A percentile compares a stretch with the other conserved stretches of the same genome.
Conservation (phyloP, 2,113 vertebrate species). For the Cygnus atratus region DNA sequence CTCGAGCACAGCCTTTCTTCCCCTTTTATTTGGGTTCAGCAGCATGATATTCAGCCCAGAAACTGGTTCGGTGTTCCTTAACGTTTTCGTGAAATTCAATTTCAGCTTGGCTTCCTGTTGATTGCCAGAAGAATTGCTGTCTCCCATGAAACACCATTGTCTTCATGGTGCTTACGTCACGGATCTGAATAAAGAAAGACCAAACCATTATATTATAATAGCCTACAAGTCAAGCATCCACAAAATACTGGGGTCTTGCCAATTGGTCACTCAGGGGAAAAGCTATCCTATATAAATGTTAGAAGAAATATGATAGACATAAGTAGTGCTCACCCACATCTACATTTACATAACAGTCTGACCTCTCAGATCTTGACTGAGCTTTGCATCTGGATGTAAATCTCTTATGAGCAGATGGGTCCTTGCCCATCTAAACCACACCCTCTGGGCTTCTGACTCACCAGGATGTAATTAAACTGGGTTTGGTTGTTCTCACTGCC, state of each 20-base stretch:
- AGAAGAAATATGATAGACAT: not conserved
- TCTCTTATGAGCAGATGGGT: not conserved
- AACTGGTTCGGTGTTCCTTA: slow-evolving; percentile 72
- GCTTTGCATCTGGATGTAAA: not conserved
- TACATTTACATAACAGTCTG: not conserved
- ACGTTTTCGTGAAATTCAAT: slow-evolving; percentile 89
- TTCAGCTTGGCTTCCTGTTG: slow-evolving; percentile 88
- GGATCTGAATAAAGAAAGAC: slow-evolving; percentile 77
- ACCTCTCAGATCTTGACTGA: not conserved
- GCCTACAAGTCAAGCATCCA: not conserved
- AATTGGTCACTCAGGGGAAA: not conserved
- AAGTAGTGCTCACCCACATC: not conserved
- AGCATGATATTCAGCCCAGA: slow-evolving; percentile 85
- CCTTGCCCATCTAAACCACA: not conserved
- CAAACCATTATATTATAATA: not conserved
- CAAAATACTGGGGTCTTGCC: not conserved
- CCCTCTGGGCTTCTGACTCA: slow-evolving; percentile 54
- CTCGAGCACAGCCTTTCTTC: not conserved
- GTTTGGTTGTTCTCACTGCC: slow-evolving; percentile 46
- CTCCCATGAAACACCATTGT: slow-evolving; percentile 84
- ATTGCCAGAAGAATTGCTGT: slow-evolving; percentile 87
- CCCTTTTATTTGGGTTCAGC: slow-evolving; percentile 33
- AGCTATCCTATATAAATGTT: not conserved
- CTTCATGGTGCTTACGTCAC: slow-evolving; percentile 84
- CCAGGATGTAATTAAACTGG: slow-evolving; percentile 84